phyloP scores from a whole-genome alignment of 2,113 vertebrate species.

The Misgurnus anguillicaudatus region DNA sequence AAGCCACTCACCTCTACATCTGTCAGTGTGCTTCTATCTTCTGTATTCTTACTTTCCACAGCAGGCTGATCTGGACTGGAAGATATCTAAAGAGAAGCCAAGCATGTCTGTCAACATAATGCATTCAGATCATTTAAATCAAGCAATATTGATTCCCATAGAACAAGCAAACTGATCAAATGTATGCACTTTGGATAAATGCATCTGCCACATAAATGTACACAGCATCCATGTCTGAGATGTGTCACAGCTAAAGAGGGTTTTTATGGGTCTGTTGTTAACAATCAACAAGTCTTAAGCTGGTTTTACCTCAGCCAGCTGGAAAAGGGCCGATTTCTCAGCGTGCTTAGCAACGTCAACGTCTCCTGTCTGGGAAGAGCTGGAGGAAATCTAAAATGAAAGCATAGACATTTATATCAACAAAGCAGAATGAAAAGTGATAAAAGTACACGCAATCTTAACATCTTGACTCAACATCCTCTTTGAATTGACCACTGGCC shows the following conservation, averaged over 20 bases:
- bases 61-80: slow-evolving; percentile 64
- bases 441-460: not conserved
- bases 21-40: slow-evolving; percentile 61
- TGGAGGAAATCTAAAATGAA: slow-evolving; percentile 74
- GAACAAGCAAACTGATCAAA: too few species aligned
- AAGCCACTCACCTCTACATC: slow-evolving; percentile 63
- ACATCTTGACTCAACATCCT: not conserved
- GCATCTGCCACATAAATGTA: not conserved
- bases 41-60: slow-evolving; percentile 58
- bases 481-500: slow-evolving; percentile 5
- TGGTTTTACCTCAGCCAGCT: slow-evolving; percentile 80
- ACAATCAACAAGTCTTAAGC: not conserved
- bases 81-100: slow-evolving; percentile 62
- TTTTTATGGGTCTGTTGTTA: slow-evolving; percentile 11
- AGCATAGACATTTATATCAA: not conserved
- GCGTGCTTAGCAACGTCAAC: slow-evolving; percentile 74
- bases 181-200: too few species aligned
- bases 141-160: not conserved
- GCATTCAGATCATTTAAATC: slow-evolving; percentile 3
- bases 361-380: slow-evolving; percentile 72
- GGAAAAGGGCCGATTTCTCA: slow-evolving; percentile 83
- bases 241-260: not conserved
- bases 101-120: not conserved
- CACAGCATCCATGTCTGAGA: not conserved
- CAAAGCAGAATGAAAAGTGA: not conserved